phyloP scores from a whole-genome alignment of 2,113 vertebrate species.

The Cyprinodon brontotheroides region DNA sequence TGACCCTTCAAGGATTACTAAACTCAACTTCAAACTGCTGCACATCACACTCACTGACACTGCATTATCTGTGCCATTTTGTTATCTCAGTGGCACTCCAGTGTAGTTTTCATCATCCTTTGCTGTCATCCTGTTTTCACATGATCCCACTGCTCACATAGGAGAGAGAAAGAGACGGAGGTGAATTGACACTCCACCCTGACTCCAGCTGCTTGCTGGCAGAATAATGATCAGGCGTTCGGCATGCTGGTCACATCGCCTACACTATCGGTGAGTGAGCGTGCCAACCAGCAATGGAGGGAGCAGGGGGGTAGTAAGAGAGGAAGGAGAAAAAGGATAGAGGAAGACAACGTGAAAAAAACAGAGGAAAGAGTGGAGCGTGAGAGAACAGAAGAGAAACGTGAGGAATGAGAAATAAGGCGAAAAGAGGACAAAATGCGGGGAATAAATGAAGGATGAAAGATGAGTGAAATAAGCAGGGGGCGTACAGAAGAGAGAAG shows the following conservation, averaged over 20 bases:
- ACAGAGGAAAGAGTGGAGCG: constrained; percentile 24
- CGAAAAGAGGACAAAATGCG: constrained; percentile 27
- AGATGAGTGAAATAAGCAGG: constrained; percentile 15
- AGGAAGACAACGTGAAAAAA: constrained; percentile 37
- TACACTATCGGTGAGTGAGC: constrained; percentile 69
- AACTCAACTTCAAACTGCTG: neutral
- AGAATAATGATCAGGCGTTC: constrained; percentile 73
- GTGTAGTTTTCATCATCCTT: constrained; percentile 28
- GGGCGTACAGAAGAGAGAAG: constrained; percentile 6
- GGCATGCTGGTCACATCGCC: constrained; percentile 68
- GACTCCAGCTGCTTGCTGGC: constrained; percentile 48
- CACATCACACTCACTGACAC: neutral
- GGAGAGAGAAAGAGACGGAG: constrained; percentile 40
- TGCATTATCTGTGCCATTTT: constrained; percentile 15
- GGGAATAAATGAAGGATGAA: constrained; percentile 15
- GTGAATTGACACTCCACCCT: constrained; percentile 65
- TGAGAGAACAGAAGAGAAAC: neutral
- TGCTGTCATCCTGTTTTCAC: constrained; percentile 6
- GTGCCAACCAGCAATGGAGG: constrained; percentile 34
- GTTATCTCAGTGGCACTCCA: constrained; percentile 25
- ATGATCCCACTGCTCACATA: constrained; percentile 21
- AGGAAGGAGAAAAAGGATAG: constrained; percentile 4
- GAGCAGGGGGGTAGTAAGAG: constrained; percentile 6
- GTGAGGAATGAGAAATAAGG: neutral
- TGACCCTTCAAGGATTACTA: neutral